Evolutionary conservation across 2,888 invertebrate species (phyloP).

Genomic region (Drosophila siamana): DNA sequence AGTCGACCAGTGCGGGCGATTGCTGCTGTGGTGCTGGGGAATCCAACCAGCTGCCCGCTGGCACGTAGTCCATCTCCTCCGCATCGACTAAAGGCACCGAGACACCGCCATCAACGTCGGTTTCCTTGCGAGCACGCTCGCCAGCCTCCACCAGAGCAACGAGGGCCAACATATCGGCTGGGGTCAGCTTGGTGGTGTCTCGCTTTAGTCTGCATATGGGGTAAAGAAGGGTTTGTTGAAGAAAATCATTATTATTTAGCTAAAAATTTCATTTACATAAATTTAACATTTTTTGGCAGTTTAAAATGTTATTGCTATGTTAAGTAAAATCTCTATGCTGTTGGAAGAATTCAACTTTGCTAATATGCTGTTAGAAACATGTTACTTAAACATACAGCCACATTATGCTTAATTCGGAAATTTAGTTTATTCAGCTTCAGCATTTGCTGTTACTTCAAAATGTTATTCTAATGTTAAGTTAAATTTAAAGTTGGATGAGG

Average conservation of each 20-base stretch:
- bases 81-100: constrained; percentile 64
- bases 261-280: not conserved
- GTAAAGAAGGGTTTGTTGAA: not conserved
- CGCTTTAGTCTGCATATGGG: constrained; percentile 84
- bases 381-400: too few relatives aligned
- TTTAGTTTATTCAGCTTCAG: too few relatives aligned
- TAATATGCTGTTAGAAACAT: not conserved
- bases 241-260: not conserved
- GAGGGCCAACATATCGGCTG: constrained; percentile 85
- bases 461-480: too few relatives aligned
- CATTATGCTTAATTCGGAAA: too few relatives aligned
- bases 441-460: too few relatives aligned
- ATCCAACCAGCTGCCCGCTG: constrained; percentile 81
- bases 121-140: constrained; percentile 83
- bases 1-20: constrained; percentile 79
- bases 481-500: too few relatives aligned
- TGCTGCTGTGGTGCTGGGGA: constrained; percentile 47
- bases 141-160: constrained; percentile 85
- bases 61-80: constrained; percentile 71
- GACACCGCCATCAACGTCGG: constrained; percentile 68
- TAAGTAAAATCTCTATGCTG: not conserved
- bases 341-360: not conserved
- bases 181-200: constrained; percentile 84
- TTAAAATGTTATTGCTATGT: not conserved
- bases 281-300: not conserved